Evolutionary conservation across 1,140 invertebrate genomes (phyloP).

Genomic region (Nomia melanderi): DNA sequence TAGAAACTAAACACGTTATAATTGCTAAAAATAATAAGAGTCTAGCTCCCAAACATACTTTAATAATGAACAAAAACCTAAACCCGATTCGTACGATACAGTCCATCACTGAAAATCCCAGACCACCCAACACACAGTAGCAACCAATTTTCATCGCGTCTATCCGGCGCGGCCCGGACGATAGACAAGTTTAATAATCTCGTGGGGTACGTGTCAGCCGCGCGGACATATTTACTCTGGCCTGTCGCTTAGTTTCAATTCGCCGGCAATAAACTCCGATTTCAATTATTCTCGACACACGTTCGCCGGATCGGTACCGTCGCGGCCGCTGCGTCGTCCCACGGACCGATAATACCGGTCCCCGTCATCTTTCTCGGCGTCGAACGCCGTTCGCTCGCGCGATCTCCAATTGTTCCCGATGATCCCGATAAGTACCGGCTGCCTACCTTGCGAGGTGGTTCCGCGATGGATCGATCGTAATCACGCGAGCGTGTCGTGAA

Average conservation of each 20-base stretch:
- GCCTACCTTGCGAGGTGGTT: not conserved
- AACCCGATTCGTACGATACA: no score
- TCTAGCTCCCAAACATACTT: no score
- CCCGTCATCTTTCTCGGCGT: constrained; percentile 20
- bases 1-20: no score
- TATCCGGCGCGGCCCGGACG: no score
- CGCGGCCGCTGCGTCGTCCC: not conserved
- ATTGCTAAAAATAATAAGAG: no score
- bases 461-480: constrained; percentile 31
- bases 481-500: constrained; percentile 32
- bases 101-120: no score
- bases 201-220: no score
- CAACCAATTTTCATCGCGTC: no score
- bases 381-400: not conserved
- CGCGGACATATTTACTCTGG: not conserved
- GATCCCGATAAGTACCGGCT: constrained; percentile 26
- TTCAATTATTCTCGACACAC: constrained; percentile 9
- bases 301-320: not conserved
- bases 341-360: not conserved
- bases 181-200: not conserved
- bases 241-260: not conserved
- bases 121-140: no score
- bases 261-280: not conserved
- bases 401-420: constrained; percentile 18
- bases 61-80: no score